A percentile compares a stretch with the other conserved stretches of the same genome.
Evolutionary conservation across 2,113 vertebrate species (phyloP).

Genomic region (Salvelinus alpinus): DNA sequence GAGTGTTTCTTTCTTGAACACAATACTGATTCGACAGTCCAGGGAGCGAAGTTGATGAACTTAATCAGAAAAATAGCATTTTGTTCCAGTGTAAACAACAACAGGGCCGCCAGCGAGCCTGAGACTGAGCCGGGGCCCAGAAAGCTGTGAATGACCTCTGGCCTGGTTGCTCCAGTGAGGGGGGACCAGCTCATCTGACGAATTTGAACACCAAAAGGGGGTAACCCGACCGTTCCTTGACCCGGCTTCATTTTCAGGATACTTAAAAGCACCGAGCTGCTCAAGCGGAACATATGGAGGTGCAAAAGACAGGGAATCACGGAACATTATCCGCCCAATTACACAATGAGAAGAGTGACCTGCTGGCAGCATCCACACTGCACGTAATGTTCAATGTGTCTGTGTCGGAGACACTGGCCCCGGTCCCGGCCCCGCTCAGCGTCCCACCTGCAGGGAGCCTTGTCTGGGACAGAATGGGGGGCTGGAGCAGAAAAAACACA

Average conservation of each 20-base stretch:
- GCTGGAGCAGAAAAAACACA: conserved; percentile 33
- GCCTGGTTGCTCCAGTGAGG: conserved; percentile 23
- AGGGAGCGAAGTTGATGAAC: neutral
- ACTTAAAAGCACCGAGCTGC: conserved; percentile 54
- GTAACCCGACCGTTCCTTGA: conserved; percentile 60
- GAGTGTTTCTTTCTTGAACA: neutral
- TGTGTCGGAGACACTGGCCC: conserved; percentile 26
- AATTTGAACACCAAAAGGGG: conserved; percentile 15
- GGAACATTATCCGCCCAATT: conserved; percentile 73
- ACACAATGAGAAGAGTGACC: conserved; percentile 68
- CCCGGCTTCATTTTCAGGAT: conserved; percentile 68
- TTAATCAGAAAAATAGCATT: neutral
- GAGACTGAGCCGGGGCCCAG: neutral
- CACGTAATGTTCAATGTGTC: conserved; percentile 53
- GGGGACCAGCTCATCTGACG: neutral
- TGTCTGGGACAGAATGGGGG: conserved; percentile 24
- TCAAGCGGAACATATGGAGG: conserved; percentile 61
- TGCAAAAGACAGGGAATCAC: conserved; percentile 70
- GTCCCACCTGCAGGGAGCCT: conserved; percentile 42
- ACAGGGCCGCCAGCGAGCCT: neutral
- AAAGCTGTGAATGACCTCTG: neutral
- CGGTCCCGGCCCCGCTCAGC: conserved; percentile 13
- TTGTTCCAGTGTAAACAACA: neutral
- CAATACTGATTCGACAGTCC: neutral
- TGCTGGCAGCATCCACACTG: conserved; percentile 50